These are phyloP conservation scores for Accipiter fasciatus DNA, from an alignment of 2,797 vertebrate species.

Conservation along the genomic window DNA sequence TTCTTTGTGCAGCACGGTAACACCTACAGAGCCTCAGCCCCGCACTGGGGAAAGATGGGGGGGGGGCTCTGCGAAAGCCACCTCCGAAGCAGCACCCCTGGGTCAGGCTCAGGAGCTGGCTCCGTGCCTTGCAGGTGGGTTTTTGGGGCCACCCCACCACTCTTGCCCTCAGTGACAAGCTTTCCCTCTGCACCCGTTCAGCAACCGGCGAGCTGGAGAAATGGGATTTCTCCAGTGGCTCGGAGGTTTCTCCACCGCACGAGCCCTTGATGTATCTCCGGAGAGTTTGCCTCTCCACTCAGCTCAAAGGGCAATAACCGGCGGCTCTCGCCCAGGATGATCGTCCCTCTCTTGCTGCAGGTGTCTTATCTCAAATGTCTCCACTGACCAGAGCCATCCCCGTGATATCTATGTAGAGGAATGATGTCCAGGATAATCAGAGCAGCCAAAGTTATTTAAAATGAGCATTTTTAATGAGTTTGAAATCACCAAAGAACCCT, in stretches of 20 bases:
- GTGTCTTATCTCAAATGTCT: background rate
- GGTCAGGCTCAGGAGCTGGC: background rate
- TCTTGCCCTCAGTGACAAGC: background rate
- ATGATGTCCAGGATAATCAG: background rate
- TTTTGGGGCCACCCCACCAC: fast-evolving
- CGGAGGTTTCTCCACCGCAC: fast-evolving
- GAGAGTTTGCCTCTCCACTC: background rate
- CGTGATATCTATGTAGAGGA: background rate
- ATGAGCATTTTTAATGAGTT: background rate
- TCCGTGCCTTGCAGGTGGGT: background rate
- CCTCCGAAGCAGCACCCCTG: background rate
- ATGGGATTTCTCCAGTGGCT: background rate
- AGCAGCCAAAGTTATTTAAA: background rate
- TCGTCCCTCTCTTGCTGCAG: background rate
- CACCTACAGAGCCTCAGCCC: background rate
- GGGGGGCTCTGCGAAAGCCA: background rate
- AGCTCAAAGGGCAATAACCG: background rate
- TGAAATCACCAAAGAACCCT: background rate
- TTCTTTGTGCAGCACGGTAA: background rate
- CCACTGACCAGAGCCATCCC: background rate
- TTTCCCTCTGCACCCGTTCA: background rate
- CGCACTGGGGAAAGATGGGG: fast-evolving
- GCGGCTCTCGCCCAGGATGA: background rate
- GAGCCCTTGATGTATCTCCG: background rate
- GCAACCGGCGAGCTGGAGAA: background rate